phyloP scores from a whole-genome alignment of 2,888 invertebrate species.

The Macaria liturata region DNA sequence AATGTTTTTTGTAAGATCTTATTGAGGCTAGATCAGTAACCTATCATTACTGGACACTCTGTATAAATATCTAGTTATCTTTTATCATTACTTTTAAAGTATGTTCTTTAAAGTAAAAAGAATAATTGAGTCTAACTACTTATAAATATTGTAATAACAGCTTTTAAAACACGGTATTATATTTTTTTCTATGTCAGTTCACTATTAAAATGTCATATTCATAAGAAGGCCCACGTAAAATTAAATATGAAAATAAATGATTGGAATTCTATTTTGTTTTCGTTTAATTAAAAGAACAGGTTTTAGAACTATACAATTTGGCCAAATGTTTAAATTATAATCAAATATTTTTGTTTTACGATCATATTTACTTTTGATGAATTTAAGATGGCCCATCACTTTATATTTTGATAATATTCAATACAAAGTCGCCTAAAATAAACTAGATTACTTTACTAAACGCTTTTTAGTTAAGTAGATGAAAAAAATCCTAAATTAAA shows the following conservation, averaged over 20 bases:
- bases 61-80: not conserved
- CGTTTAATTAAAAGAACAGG: not conserved
- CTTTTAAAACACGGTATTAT: too few relatives aligned
- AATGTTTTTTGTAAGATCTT: not conserved
- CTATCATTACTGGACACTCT: too few relatives aligned
- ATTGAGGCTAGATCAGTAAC: not conserved
- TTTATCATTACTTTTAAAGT: not conserved
- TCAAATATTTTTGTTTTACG: not conserved
- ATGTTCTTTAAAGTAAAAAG: too few relatives aligned
- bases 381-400: not conserved
- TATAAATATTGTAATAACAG: too few relatives aligned
- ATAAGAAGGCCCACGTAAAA: not conserved
- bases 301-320: not conserved
- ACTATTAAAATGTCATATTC: not conserved
- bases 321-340: not conserved
- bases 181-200: too few relatives aligned
- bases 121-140: too few relatives aligned
- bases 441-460: too few relatives aligned
- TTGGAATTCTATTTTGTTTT: not conserved
- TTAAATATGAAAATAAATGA: not conserved
- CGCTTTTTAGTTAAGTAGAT: too few relatives aligned
- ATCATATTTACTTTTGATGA: not conserved
- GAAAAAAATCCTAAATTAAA: too few relatives aligned
- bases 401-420: too few relatives aligned
- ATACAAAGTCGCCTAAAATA: too few relatives aligned